Evolutionary conservation across 2,888 invertebrate species (phyloP).

Genomic region (Phortica okadai): DNA sequence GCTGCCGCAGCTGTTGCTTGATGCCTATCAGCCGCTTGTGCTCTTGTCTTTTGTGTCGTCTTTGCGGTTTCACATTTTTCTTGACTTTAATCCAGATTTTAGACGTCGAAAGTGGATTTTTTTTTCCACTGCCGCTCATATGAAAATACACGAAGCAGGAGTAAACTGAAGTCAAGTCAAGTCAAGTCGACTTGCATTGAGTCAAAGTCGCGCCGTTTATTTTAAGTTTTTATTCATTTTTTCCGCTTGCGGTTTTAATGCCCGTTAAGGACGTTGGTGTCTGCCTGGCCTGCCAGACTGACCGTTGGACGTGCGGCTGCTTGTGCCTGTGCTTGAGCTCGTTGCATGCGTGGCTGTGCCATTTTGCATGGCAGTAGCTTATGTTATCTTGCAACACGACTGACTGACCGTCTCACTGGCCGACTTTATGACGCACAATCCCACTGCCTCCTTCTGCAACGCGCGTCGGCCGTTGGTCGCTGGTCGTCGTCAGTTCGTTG

Average conservation of each 20-base stretch:
- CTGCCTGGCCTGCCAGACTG: not conserved
- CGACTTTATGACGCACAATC: constrained; percentile 44
- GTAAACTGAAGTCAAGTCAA: not conserved
- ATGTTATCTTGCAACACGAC: constrained; percentile 18
- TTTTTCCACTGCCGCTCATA: constrained; percentile 6
- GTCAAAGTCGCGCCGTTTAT: not conserved
- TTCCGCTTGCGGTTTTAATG: constrained; percentile 27
- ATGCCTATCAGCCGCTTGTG: constrained; percentile 26
- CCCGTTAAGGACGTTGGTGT: constrained; percentile 32
- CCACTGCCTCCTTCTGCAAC: too few species aligned
- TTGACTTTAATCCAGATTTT: constrained; percentile 37
- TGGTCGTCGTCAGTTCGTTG: constrained; percentile 30
- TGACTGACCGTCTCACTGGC: constrained; percentile 48
- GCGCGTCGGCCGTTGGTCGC: not conserved
- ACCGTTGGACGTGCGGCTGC: not conserved
- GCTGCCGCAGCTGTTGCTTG: constrained; percentile 3
- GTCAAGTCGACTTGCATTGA: not conserved
- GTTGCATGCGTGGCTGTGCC: constrained; percentile 23
- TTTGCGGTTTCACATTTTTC: constrained; percentile 34
- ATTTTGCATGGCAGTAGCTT: constrained; percentile 35
- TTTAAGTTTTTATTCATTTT: constrained; percentile 4
- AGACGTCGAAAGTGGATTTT: constrained; percentile 51
- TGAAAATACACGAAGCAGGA: not conserved
- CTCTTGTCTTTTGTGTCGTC: constrained; percentile 35
- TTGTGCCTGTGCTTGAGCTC: too few species aligned